Base-by-base conservation (phyloP, 2,113 vertebrate species). In the Megaleporinus macrocephalus region DNA sequence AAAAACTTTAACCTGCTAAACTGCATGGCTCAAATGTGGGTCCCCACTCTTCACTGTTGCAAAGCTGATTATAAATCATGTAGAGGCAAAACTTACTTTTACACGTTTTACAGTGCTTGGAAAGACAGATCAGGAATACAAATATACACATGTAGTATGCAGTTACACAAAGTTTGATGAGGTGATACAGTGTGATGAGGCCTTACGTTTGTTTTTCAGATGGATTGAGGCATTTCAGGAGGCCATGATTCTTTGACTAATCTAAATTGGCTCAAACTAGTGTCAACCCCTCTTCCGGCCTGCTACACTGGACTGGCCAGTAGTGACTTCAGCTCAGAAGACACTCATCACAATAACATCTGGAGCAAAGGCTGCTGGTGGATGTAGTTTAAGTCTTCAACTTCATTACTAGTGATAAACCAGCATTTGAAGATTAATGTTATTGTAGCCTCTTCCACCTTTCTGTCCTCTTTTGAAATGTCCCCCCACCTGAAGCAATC, bases 181-280 rank as follows among this genome's bases (percentile, higher is more conserved):
- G 36, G 11, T 16, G 18, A 15, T 13, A 51, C 49, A 53, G 18
- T 55, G 18, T 22, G 18, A 22, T 30, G 3, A 3, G 66, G 5
- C 33, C 26, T 83, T n/a, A n/a, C n/a, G 16, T 78, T 33, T 33
- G 55, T 76, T 75, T 78, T 86, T 86, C 83, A 99, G 98, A 89
- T 99, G 98, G 98, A 96, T 98, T 85, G 93, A 96, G 86, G 96
- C 96, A 41, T 99, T 99, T 93, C 96, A 96, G 86, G 96, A 97
- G 90, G 96, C 96, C 86, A 96, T 95, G 33, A 87, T 99, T 73
- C 92, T 99, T 78, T 97, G 96, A 94, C 81, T 26, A n/a, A 47
- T 27, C 69, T 79, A 59, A 36, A 65, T 3, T 73, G 5, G 53
- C 47, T 55, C 69, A 15, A 24, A 29, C 69, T 26, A 0, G 18